Conservation (phyloP, 2,113 vertebrate genomes). For the Eulacestoma nigropectus region DNA sequence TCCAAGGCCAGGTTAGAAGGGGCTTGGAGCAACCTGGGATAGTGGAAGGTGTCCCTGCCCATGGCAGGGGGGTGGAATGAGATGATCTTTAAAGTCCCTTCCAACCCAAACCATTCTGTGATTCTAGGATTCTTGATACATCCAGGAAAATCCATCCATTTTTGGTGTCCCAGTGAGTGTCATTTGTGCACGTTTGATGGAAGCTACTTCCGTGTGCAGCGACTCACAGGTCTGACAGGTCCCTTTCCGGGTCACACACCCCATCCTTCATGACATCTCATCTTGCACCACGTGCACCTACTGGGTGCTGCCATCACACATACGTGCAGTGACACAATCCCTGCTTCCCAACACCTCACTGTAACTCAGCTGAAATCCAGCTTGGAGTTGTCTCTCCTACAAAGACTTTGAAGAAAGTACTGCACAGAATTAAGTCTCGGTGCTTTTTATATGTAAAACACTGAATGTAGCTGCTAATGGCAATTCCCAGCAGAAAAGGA, state of each 20-base stretch:
- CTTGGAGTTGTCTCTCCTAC: not conserved
- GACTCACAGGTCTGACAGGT: not conserved
- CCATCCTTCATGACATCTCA: not conserved
- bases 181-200: fast-evolving
- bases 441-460: constrained; percentile 28
- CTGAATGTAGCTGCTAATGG: constrained; percentile 41
- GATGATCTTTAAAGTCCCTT: not conserved
- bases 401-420: not conserved
- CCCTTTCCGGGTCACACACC: not conserved
- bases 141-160: not conserved
- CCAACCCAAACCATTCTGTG: not conserved
- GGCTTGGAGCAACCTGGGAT: not conserved
- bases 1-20: fast-evolving
- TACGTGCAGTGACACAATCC: not conserved
- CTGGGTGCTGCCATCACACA: fast-evolving
- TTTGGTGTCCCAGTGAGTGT: not conserved
- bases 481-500: constrained; percentile 42
- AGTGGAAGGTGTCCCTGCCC: not conserved
- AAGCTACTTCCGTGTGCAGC: not conserved
- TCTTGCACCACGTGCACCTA: not conserved
- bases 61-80: not conserved
- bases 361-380: not conserved
- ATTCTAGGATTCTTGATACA: not conserved
- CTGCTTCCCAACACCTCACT: not conserved
- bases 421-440: not conserved